phyloP scores from a whole-genome alignment of 2,797 vertebrate genomes.

The Mastacembelus armatus region DNA sequence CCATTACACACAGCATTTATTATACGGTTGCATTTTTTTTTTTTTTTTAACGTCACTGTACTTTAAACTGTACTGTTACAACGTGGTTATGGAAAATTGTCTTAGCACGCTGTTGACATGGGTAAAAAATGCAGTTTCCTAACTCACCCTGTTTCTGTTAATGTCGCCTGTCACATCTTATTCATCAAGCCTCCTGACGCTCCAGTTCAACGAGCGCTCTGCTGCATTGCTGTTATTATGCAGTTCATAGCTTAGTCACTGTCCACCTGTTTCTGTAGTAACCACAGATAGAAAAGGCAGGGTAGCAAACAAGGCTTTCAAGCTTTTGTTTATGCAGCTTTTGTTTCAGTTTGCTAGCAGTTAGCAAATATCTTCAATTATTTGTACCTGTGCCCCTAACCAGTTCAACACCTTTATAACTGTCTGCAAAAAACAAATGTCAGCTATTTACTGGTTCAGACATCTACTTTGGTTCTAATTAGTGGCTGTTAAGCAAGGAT shows the following conservation, averaged over 20 bases:
- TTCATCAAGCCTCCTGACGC: slow-evolving; percentile 21
- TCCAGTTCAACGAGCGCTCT: slow-evolving; percentile 7
- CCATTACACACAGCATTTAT: neutral
- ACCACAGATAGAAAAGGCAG: slow-evolving; percentile 21
- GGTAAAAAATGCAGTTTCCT: neutral
- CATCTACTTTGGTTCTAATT: neutral
- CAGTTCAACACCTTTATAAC: no score
- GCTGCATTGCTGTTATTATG: slow-evolving; percentile 25
- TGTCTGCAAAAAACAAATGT: neutral
- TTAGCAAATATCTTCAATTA: neutral
- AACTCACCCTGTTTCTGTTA: neutral
- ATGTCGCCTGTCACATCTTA: slow-evolving; percentile 2
- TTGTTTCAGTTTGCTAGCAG: neutral
- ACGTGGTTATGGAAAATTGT: neutral
- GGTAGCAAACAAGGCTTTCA: slow-evolving; percentile 2
- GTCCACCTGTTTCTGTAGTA: slow-evolving; percentile 57
- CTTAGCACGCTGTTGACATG: neutral
- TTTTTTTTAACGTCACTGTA: neutral
- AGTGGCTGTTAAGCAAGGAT: no score
- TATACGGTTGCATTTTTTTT: neutral
- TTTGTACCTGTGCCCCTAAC: neutral
- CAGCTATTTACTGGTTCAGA: neutral
- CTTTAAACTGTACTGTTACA: neutral
- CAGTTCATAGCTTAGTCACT: slow-evolving; percentile 36
- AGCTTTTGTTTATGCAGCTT: neutral